These are phyloP conservation scores for Platypus cylindrus DNA, from an alignment of 2,888 invertebrate genomes.

Conservation along the genomic window DNA sequence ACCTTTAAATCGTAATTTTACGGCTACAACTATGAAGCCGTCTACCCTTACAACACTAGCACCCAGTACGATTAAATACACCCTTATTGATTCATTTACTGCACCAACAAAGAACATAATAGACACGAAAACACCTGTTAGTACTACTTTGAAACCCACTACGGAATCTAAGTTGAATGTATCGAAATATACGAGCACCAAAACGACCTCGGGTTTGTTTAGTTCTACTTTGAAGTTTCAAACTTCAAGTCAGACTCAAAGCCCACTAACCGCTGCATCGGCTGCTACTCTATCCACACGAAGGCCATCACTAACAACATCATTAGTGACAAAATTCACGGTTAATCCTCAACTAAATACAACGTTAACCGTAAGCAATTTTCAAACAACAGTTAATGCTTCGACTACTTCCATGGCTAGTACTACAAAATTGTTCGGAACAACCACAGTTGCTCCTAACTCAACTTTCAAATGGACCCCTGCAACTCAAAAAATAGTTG, in stretches of 20 bases:
- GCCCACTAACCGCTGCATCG: slow-evolving; percentile 1
- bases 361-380: slow-evolving; percentile 6
- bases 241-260: background rate
- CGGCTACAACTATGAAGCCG: background rate
- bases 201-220: too few relatives aligned
- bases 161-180: slow-evolving; percentile 6
- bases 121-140: background rate
- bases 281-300: slow-evolving; percentile 5
- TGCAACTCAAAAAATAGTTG: too few relatives aligned
- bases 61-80: background rate
- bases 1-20: slow-evolving; percentile 5
- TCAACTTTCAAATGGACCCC: too few relatives aligned
- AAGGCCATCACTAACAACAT: slow-evolving; percentile 1
- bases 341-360: slow-evolving; percentile 8
- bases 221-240: too few relatives aligned
- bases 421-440: background rate
- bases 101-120: background rate
- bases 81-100: background rate
- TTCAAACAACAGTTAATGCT: slow-evolving; percentile 1
- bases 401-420: background rate
- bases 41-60: background rate
- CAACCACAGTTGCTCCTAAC: background rate
- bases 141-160: slow-evolving; percentile 6
- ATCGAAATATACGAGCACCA: too few relatives aligned
- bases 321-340: slow-evolving; percentile 6